Evolutionary conservation across 2,797 vertebrate genomes (phyloP).

Genomic region (Lepidocolaptes lacrymiger): DNA sequence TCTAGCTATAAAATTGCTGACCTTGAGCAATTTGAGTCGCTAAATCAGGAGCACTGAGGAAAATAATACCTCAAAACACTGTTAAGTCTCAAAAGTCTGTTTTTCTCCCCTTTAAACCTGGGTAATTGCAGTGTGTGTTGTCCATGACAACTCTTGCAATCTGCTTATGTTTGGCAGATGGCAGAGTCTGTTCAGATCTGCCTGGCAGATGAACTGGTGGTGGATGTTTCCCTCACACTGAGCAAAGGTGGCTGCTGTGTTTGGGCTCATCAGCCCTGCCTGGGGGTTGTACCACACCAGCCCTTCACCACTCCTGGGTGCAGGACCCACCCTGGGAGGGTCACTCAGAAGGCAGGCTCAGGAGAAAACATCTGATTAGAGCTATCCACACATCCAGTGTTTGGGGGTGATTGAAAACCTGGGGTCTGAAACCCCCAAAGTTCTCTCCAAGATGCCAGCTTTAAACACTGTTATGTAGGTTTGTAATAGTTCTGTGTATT

Average conservation of each 20-base stretch:
- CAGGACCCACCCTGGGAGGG: not conserved
- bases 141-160: not conserved
- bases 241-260: not conserved
- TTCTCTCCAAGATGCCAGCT: not conserved
- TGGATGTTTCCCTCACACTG: accelerated
- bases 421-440: not conserved
- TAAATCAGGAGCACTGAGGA: not conserved
- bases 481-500: not conserved
- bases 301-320: not conserved
- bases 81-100: not conserved
- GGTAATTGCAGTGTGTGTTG: not conserved
- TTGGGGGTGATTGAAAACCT: not conserved
- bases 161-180: not conserved
- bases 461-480: not conserved
- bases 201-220: not conserved
- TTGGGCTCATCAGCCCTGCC: not conserved
- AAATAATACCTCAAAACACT: not conserved
- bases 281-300: not conserved
- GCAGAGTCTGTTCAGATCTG: not conserved
- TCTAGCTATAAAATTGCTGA: not conserved
- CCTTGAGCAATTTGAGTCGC: not conserved
- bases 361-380: not conserved
- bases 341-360: not conserved
- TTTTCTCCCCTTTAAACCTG: not conserved
- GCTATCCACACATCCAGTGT: not conserved